Base-by-base conservation (phyloP, 2,113 vertebrate species). In the Cranoglanis bouderius region DNA sequence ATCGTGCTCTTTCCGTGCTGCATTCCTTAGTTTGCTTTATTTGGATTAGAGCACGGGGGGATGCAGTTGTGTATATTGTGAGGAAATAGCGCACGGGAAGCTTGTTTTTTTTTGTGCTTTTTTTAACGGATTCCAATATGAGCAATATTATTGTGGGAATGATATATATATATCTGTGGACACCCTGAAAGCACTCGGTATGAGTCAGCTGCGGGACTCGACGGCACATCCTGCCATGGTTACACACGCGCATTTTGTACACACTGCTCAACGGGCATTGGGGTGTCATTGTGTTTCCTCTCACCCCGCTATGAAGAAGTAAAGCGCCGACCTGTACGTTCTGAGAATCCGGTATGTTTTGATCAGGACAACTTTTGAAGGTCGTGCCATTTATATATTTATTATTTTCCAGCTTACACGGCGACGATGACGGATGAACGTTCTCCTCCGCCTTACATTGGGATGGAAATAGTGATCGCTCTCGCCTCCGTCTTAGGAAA, bases 401-500 rank as follows among this genome's bases (percentile, higher is more conserved):
- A 21, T 59, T 59, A 2, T 77, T 77, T 29, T 35, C 0, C 19
- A 82, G 38, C 32, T 57, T 82, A 10, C 32, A 40, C 32, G n/a
- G 21, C 53, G 82, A 83, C 90, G 89, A 97, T 97, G 97, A 85
- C 94, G n/a, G 92, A 91, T 40, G 65, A 75, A 19, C 5, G 0
- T 82, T 91, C 96, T 91, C 87, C 95, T 13, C 93, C 94, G 84
- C 93, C 96, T 67, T 99, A 99, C 93, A 98, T 98, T 90, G 96
- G 95, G 59, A 97, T 99, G 93, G 98, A 99, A 92, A 97, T 97
- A 88, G 94, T 98, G 91, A 98, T 99, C 57, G 97, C 98, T 21
- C 85, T 99, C 92, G 96, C 97, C 77, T 99, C 98, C 0, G 97
- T 99, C 83, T 95, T 98, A 0, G 98, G 98, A 7, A 99, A 99